Evolutionary conservation across 2,113 vertebrate species (phyloP), one percentile per base, ranked within the genome.

Genomic region (Thamnophis sirtalis): DNA sequence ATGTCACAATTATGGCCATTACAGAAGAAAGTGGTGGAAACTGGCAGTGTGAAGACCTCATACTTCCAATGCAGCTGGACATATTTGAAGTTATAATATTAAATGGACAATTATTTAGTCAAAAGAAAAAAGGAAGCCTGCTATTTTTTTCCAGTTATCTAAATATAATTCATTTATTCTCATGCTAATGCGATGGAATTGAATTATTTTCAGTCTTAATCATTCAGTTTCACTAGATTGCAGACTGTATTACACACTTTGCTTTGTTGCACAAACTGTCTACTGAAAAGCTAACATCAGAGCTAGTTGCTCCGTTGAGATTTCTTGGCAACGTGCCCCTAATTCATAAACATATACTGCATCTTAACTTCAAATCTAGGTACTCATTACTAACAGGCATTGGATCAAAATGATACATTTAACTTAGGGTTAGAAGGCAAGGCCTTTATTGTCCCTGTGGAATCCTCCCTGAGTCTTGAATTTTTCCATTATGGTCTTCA

Each of bases 401-500:
- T 87, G 88, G 43, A 90, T 90, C 88, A 84, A 60, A 89, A 86
- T 87, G 2, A 28, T 85, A 55, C 60, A 92, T 89, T 73, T 89
- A 96, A 94, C 73, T 24, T 54, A 22, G 88, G 49, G 7, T 91
- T 91, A 92, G 73, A 92, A 92, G 56, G 92, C 50, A 48, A 88
- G 0, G 4, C 19, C 88, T 90, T 49, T n/a, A 92, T 24, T 89
- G 43, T 24, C 92, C 49, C 73, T 90, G n/a, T 1, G 90, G 89
- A 92, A 13, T 88, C 93, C 87, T 56, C 93, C 56, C 49, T 87
- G 55, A 3, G 56, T 38, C 84, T 89, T 95, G 80, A n/a, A 92
- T 94, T 95, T 92, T 95, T 94, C 87, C 91, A 94, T 87, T 28
- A 94, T 92, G 87, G 51, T 89, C 63, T 50, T 93, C 80, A 94